Evolutionary conservation across 2,113 vertebrate genomes (phyloP).

Genomic region (Microtus pennsylvanicus): DNA sequence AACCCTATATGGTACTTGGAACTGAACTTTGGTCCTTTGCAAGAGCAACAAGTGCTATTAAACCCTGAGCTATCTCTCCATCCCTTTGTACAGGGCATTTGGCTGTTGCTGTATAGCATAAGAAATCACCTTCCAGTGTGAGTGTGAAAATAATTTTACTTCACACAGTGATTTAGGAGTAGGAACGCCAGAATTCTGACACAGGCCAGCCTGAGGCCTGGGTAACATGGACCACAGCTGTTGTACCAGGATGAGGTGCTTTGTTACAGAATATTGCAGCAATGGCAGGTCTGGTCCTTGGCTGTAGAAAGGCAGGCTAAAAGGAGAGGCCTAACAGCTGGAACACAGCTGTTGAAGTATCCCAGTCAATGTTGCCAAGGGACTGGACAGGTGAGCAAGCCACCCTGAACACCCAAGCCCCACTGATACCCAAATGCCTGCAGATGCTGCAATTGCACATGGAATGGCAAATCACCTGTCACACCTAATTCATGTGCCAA

Average conservation of each 20-base stretch:
- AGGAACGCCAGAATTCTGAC: background rate
- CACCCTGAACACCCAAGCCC: background rate
- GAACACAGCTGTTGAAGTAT: background rate
- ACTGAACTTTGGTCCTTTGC: background rate
- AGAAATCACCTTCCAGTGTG: background rate
- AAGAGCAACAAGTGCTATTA: background rate
- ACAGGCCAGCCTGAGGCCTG: background rate
- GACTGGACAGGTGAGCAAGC: background rate
- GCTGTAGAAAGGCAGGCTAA: background rate
- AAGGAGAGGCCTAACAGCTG: background rate
- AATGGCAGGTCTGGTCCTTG: background rate
- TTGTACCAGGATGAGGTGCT: background rate
- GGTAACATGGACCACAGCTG: background rate
- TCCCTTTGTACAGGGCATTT: background rate
- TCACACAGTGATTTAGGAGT: background rate
- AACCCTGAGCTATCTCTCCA: background rate
- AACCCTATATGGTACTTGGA: background rate
- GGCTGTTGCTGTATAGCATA: background rate
- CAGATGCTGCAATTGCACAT: background rate
- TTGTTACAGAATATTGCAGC: background rate
- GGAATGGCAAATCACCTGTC: background rate
- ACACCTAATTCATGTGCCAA: background rate
- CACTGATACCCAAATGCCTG: background rate
- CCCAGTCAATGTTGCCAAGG: background rate
- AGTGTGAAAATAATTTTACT: conserved; percentile 7